A percentile compares a stretch with the other conserved stretches of the same genome.
These are phyloP conservation scores for Crypturellus tataupa DNA, from an alignment of 2,797 vertebrate genomes.

Conservation along the genomic window DNA sequence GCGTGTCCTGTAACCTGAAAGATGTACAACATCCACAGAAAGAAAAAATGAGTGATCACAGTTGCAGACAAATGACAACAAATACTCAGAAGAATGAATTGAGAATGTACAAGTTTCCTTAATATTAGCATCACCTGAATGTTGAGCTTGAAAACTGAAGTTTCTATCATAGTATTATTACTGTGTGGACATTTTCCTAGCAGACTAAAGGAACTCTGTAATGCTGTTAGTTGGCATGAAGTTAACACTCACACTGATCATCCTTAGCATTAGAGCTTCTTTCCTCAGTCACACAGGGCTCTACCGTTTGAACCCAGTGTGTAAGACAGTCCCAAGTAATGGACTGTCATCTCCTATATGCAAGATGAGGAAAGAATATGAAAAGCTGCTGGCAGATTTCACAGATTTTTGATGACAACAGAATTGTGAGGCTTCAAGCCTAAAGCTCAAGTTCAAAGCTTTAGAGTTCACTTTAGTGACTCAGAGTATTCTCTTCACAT, in stretches of 20 bases:
- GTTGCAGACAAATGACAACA: neutral
- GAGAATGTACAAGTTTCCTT: neutral
- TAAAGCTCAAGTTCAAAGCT: neutral
- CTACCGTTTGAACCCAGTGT: neutral
- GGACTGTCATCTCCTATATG: neutral
- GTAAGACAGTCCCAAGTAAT: neutral
- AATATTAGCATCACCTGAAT: neutral
- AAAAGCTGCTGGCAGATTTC: neutral
- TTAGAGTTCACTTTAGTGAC: neutral
- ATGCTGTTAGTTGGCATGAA: neutral
- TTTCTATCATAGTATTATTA: neutral
- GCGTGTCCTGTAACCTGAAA: neutral
- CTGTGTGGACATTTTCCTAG: neutral
- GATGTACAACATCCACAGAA: neutral
- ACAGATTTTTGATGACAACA: neutral
- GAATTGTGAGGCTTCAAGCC: neutral
- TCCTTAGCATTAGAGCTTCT: neutral
- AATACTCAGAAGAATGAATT: neutral
- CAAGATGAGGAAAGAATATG: neutral
- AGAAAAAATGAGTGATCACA: neutral
- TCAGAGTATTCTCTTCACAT: neutral
- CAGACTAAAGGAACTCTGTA: neutral
- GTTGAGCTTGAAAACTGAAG: neutral
- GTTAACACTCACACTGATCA: neutral
- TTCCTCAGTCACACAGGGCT: neutral